A percentile compares a stretch with the other conserved stretches of the same genome.
phyloP scores from a whole-genome alignment of 2,113 vertebrate genomes.

The Oryzias melastigma region DNA sequence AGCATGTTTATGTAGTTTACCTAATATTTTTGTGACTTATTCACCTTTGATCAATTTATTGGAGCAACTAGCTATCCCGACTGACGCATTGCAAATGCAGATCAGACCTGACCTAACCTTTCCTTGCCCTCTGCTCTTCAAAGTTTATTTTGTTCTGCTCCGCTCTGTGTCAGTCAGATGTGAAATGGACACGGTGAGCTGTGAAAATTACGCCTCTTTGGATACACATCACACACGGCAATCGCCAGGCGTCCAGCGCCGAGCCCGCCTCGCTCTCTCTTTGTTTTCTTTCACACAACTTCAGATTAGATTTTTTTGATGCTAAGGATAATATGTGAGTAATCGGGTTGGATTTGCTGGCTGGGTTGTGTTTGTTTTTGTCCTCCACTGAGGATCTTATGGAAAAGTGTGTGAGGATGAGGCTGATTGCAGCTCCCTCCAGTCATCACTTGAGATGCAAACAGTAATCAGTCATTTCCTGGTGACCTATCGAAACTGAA shows the following conservation, averaged over 20 bases:
- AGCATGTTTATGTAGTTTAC: background rate
- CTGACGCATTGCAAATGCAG: slow-evolving; percentile 4
- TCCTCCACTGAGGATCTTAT: slow-evolving; percentile 9
- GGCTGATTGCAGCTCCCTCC: slow-evolving; percentile 22
- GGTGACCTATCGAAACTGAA: background rate
- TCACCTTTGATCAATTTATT: background rate
- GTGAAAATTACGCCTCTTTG: slow-evolving; percentile 58
- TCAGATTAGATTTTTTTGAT: slow-evolving; percentile 40
- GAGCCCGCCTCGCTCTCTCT: background rate
- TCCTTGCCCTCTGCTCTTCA: slow-evolving; percentile 21
- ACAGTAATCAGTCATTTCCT: slow-evolving; percentile 25
- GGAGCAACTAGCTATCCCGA: slow-evolving; percentile 1
- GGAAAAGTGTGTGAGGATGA: slow-evolving; percentile 10
- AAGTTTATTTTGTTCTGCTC: slow-evolving; percentile 44
- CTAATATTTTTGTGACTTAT: background rate
- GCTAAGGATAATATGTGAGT: slow-evolving; percentile 25
- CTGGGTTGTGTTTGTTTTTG: slow-evolving; percentile 31
- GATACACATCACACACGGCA: slow-evolving; percentile 45
- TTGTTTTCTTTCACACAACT: slow-evolving; percentile 14
- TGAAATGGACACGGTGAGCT: slow-evolving; percentile 58
- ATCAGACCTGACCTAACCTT: background rate
- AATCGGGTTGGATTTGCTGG: slow-evolving; percentile 27
- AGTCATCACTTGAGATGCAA: slow-evolving; percentile 12
- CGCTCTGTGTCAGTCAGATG: slow-evolving; percentile 48
- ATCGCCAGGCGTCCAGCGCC: slow-evolving; percentile 18